Percentiles rank a stretch among this genome's conserved stretches.
Evolutionary conservation across 2,797 vertebrate genomes (phyloP).

Genomic region (Hypotaenidia okinawae): DNA sequence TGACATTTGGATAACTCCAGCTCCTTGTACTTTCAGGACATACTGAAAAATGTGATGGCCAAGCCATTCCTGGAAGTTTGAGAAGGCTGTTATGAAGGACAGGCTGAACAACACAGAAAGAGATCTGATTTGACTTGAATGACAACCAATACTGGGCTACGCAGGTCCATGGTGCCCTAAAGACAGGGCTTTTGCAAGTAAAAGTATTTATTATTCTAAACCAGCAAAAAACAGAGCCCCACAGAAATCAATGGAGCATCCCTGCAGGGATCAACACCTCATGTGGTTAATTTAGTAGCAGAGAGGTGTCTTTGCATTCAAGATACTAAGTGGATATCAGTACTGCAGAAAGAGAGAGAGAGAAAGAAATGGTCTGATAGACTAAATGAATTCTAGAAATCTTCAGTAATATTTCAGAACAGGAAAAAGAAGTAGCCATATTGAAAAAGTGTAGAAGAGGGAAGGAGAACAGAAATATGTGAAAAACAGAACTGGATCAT

Average conservation of each 20-base stretch:
- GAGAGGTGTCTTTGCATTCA: background rate
- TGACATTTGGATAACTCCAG: background rate
- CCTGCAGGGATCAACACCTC: background rate
- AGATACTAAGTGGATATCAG: background rate
- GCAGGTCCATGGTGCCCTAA: background rate
- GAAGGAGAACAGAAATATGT: background rate
- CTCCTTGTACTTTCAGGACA: background rate
- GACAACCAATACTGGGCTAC: background rate
- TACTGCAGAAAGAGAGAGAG: background rate
- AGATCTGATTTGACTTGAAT: background rate
- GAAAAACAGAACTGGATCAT: background rate
- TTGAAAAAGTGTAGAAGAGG: background rate
- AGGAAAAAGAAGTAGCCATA: background rate
- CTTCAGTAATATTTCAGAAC: background rate
- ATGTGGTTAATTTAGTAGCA: background rate
- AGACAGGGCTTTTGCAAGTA: background rate
- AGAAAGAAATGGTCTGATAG: background rate
- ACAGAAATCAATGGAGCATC: background rate
- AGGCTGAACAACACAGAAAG: background rate
- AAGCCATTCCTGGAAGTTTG: background rate
- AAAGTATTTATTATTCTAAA: background rate
- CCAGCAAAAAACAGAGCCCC: background rate
- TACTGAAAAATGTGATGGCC: rapidly evolving
- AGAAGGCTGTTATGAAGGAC: background rate
- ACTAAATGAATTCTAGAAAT: background rate